Base-by-base conservation (phyloP, 2,888 invertebrate genomes). In the Salpingus planirostris region DNA sequence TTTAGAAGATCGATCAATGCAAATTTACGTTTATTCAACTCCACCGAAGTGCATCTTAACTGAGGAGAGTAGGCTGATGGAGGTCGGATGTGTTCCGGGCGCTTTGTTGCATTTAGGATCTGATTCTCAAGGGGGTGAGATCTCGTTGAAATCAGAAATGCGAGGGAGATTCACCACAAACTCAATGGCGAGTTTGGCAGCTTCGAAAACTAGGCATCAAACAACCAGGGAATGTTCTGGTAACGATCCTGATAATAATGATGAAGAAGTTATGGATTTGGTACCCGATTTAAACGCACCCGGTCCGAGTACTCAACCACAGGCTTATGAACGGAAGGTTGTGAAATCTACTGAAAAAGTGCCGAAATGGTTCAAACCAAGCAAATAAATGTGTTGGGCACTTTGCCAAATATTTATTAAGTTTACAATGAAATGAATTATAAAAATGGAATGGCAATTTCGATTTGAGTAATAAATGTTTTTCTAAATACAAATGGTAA, bases 21-120 rank as follows among this genome's bases (percentile, higher is more conserved):
- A 5, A 18, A 6, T n/a, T n/a, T n/a, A n/a, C n/a, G n/a, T n/a
- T n/a, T n/a, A n/a, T n/a, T 64, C 71, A 80, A 78, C 88, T 10
- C 91, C 92, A n/a, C 80, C 90, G 6, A 87, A 84, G 60, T 70
- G 70, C 44, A 66, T 78, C 38, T 64, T 92, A 24, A 66, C 74
- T 24, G 64, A 71, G 4, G 66, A 71, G 31, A 68, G 69, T 45
- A 74, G 76, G n/a, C 65, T 89, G 29, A 55, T 82, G 6, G 81
- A 88, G 55, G 71, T 78, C 6, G 75, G 78, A 50, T 81, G 82
- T 56, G 83, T 89, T 3, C 89, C 89, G 15, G 79, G 80, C 45
- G 84, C 83, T 11, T 70, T 82, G 32, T 60, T 89, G 57, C 78
- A 88, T 63, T 86, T 83, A 55, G 77, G 78, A 35, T 69, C 24